Percentiles rank a stretch among this genome's conserved stretches.
These are phyloP conservation scores for Gibbula magus DNA, from an alignment of 2,888 invertebrate species.

Conservation along the genomic window DNA sequence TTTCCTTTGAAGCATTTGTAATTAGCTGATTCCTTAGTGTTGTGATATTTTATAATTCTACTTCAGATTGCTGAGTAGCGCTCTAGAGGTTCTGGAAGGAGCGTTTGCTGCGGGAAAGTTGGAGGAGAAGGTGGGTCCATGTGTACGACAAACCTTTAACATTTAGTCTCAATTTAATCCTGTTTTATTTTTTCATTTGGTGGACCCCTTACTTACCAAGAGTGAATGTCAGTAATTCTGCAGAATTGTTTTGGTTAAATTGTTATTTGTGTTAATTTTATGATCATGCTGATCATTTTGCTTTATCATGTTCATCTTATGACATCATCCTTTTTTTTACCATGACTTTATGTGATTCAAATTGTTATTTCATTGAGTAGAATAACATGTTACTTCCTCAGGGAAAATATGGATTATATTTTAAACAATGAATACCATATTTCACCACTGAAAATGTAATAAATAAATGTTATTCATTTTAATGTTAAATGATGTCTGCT, in stretches of 20 bases:
- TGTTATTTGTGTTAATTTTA: too few relatives aligned
- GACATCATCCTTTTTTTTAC: too few relatives aligned
- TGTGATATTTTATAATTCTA: neutral
- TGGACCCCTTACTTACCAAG: neutral
- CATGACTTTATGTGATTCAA: too few relatives aligned
- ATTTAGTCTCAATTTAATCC: neutral
- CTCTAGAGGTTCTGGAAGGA: conserved; percentile 84
- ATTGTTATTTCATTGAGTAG: too few relatives aligned
- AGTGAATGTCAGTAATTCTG: neutral
- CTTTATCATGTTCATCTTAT: too few relatives aligned
- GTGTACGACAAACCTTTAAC: neutral
- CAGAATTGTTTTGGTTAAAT: neutral
- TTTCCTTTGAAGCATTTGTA: too few relatives aligned
- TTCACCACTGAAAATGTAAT: too few relatives aligned
- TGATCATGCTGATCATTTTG: too few relatives aligned
- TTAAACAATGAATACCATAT: too few relatives aligned
- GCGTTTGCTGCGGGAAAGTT: conserved; percentile 79
- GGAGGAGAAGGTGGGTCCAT: conserved; percentile 42
- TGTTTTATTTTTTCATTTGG: neutral
- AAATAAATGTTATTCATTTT: neutral
- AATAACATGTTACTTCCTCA: too few relatives aligned
- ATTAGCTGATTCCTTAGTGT: too few relatives aligned
- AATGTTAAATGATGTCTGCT: neutral
- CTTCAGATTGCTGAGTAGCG: conserved; percentile 68
- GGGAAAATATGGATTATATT: too few relatives aligned